Conservation (phyloP, 1,140 invertebrate genomes). For the Drosophila virilis region DNA sequence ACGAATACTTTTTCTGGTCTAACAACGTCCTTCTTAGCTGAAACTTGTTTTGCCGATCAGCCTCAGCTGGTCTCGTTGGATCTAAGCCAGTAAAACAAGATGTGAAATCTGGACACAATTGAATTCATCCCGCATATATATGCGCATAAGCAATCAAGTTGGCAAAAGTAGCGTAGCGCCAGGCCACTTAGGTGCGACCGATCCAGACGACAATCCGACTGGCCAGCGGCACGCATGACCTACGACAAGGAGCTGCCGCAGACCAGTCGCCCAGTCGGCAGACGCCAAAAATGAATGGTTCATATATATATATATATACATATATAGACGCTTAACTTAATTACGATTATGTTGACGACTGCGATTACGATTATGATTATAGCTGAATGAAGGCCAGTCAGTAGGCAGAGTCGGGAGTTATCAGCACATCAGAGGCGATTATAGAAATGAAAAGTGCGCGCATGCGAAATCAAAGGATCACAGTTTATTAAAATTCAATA, state of each 20-base stretch:
- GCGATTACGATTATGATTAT: slow-evolving; percentile 39
- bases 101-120: slow-evolving; percentile 30
- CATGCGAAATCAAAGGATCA: slow-evolving; percentile 56
- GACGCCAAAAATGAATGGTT: slow-evolving; percentile 50
- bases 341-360: slow-evolving; percentile 66
- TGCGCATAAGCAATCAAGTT: slow-evolving; percentile 33
- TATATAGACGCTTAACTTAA: slow-evolving; percentile 65
- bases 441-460: slow-evolving; percentile 57
- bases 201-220: slow-evolving; percentile 35
- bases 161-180: slow-evolving; percentile 39
- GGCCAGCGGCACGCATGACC: slow-evolving; percentile 58
- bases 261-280: slow-evolving; percentile 9
- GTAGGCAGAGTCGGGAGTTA: slow-evolving; percentile 1
- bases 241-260: slow-evolving; percentile 48
- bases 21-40: too few relatives aligned
- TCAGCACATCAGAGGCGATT: slow-evolving; percentile 35
- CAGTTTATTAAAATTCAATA: slow-evolving; percentile 75
- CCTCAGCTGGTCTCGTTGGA: neutral
- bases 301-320: slow-evolving; percentile 5
- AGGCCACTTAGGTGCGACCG: slow-evolving; percentile 36
- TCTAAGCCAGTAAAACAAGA: slow-evolving; percentile 5
- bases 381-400: slow-evolving; percentile 17
- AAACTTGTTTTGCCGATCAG: too few relatives aligned
- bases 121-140: slow-evolving; percentile 44
- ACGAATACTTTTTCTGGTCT: too few relatives aligned